Base-by-base conservation (phyloP, 2,113 vertebrate genomes). In the Rhegmatorhina hoffmannsi region DNA sequence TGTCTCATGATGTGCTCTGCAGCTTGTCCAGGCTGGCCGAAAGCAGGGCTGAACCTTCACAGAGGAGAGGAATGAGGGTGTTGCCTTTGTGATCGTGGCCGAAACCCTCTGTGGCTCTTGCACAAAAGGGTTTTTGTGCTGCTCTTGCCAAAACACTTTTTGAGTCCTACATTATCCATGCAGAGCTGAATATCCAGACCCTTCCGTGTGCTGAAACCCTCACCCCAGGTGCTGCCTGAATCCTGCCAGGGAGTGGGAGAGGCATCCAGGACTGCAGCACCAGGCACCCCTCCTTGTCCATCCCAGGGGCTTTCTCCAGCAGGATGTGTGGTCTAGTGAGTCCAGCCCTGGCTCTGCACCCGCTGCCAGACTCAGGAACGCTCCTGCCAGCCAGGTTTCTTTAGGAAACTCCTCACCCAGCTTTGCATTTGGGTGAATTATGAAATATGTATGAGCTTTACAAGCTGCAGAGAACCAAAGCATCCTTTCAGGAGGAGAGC, bases 91-190 rank as follows among this genome's bases (percentile, higher is more conserved):
- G 4, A 53, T 60, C 0, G 0, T 28, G 60, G 43, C 52, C 3
- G 13, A 92, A 91, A 68, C 31, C 43, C 25, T 73, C 80, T 53
- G 50, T 4, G 2, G 72, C 83, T 88, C 83, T 73, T 56, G 31
- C 83, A 88, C 53, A 64, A 60, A 95, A 79, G 58, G 23, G 34
- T 40, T 58, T 29, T 56, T 11, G 3, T 29, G 40, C 63, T 85
- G 49, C 38, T 64, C 13, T 72, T 7, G 0, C 52, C 59, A 25
- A 18, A 69, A 50, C 23, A 10, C 59, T 50, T 60, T n/a, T 9
- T 0, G 4, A 33, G 34, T 91, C 64, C 33, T 43, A 1, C 0
- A 0, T 76, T 84, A 26, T 19, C 29, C 26, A 52, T 33, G 8
- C 64, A 74, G 80, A 66, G 53, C 67, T 46, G 13, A 4, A 1